A percentile compares a stretch with the other conserved stretches of the same genome.
These are phyloP conservation scores for Drosophila grimshawi DNA, from an alignment of 1,140 invertebrate species.

Conservation along the genomic window DNA sequence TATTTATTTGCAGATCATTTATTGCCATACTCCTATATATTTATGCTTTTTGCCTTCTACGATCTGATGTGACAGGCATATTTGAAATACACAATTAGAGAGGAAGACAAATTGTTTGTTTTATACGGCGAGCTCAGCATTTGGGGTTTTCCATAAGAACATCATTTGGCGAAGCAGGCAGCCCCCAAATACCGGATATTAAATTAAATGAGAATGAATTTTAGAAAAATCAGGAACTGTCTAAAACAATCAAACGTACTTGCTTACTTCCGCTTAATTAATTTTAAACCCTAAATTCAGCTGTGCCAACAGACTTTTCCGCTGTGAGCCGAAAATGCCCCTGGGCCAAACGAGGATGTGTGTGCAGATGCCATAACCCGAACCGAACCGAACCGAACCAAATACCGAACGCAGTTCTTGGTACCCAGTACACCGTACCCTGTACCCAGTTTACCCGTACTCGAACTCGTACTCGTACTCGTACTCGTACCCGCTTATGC, in stretches of 20 bases:
- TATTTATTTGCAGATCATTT: no score
- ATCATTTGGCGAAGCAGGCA: conserved; percentile 7
- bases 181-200: conserved; percentile 37
- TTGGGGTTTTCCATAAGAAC: conserved; percentile 20
- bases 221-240: conserved; percentile 66
- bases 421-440: no score
- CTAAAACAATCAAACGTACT: conserved; percentile 80
- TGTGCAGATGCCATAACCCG: not conserved
- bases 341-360: conserved; percentile 38
- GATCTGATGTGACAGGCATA: no score
- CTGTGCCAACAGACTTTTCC: conserved; percentile 64
- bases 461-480: not conserved
- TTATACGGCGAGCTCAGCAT: not conserved
- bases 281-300: conserved; percentile 76
- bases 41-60: no score
- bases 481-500: not conserved
- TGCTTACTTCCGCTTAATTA: conserved; percentile 79
- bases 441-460: conserved; percentile 12
- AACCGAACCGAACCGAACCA: not conserved
- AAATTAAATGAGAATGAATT: conserved; percentile 55
- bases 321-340: conserved; percentile 54
- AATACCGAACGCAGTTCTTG: no score
- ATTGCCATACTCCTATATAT: no score
- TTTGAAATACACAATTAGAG: no score
- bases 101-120: no score